Evolutionary conservation across 1,140 invertebrate genomes (phyloP).

Genomic region (Heliconius hermathena): DNA sequence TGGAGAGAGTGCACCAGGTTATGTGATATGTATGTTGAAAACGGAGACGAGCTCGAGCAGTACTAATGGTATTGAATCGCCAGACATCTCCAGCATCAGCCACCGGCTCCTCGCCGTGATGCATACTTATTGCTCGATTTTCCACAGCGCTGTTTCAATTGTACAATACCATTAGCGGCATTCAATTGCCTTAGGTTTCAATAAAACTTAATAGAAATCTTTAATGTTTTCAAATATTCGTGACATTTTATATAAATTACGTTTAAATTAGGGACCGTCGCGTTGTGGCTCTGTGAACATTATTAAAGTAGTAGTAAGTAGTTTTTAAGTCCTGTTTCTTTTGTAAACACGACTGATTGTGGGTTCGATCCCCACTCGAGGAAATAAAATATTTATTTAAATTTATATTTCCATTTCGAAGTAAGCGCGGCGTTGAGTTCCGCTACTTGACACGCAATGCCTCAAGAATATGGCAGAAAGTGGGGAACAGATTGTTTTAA

Average conservation of each 20-base stretch:
- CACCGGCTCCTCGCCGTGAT: constrained; percentile 56
- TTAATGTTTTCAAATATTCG: constrained; percentile 31
- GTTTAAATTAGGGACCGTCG: background rate
- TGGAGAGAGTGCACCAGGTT: background rate
- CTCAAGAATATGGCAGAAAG: no score
- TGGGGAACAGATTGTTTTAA: no score
- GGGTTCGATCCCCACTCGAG: no score
- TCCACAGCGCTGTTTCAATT: constrained; percentile 72
- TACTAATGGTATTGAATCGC: constrained; percentile 52
- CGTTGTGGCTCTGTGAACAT: background rate
- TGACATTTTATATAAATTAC: constrained; percentile 26
- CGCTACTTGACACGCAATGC: no score
- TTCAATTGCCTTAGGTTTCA: constrained; percentile 59
- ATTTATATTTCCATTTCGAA: no score
- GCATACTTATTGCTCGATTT: constrained; percentile 79
- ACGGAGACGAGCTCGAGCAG: constrained; percentile 33
- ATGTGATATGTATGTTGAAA: constrained; percentile 17
- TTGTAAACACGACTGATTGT: no score
- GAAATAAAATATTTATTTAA: no score
- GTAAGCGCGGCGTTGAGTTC: no score
- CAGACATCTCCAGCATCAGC: constrained; percentile 68
- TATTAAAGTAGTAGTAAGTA: no score
- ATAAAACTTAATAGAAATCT: constrained; percentile 57
- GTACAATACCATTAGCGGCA: constrained; percentile 66
- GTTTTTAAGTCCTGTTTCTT: background rate